phyloP scores from a whole-genome alignment of 2,113 vertebrate genomes.

The Lathamus discolor region DNA sequence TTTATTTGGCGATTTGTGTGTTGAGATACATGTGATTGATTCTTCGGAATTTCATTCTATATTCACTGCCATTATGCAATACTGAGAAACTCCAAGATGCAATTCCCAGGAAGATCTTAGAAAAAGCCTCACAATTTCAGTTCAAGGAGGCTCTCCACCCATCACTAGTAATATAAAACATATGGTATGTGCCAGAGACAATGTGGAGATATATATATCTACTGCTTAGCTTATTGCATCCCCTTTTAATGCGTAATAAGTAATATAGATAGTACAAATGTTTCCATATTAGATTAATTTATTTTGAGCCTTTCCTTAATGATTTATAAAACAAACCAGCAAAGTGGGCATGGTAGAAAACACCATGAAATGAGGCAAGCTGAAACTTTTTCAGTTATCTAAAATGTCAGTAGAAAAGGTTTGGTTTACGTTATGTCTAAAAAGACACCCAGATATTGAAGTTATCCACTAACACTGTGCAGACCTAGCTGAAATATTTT shows the following conservation, averaged over 20 bases:
- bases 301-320: not conserved
- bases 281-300: not conserved
- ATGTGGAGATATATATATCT: not conserved
- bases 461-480: not conserved
- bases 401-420: not conserved
- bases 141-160: not conserved
- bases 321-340: not conserved
- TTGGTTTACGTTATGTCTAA: not conserved
- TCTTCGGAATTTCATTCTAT: conserved; percentile 20
- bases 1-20: not conserved
- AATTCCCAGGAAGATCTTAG: conserved; percentile 33
- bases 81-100: not conserved
- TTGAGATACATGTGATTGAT: conserved; percentile 23
- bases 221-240: not conserved
- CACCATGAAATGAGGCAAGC: not conserved
- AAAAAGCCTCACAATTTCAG: not conserved
- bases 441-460: not conserved
- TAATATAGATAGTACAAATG: not conserved
- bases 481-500: not conserved
- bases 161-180: not conserved
- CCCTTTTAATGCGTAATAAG: not conserved
- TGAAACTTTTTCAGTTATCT: not conserved
- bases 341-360: not conserved
- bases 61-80: not conserved
- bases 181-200: not conserved